Evolutionary conservation across 2,888 invertebrate genomes (phyloP), one percentile per base, ranked within the genome.

Genomic region (Acanthosepion esculentum): DNA sequence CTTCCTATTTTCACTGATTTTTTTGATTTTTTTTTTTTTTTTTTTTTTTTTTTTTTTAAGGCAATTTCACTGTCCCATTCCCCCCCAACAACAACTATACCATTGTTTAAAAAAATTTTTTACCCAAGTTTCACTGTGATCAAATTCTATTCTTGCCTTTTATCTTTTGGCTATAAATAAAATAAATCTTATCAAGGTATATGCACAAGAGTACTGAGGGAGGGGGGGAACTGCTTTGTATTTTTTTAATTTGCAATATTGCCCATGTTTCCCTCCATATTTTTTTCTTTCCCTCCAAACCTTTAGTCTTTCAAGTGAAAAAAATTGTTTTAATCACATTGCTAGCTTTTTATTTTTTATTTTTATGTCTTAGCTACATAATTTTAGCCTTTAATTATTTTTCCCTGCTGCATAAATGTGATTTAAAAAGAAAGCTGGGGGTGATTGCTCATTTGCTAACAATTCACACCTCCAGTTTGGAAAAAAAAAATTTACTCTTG

Each of bases 151-250:
- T 78, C 29, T 78, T 78, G 78, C 78, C n/a, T 78, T 78, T 78
- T 78, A 78, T 78, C 78, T 15, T 41, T 78, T 78, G 78, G n/a
- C 29, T 92, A 92, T 92, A 92, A 48, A 91, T 91, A 91, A 41
- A 91, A 91, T 91, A 91, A 41, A 48, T 48, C 92, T 48, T 48
- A 48, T 48, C 92, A 92, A 48, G 48, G 92, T 48, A 48, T 92
- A 92, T 92, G 29, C 41, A 92, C 41, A 48, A 33, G n/a, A 92
- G 12, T 41, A 92, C 18, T 48, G 20, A 48, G 48, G 41, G 41
- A 41, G 41, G 33, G 33, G 33, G 20, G 48, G 18, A 20, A 92
- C 10, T 92, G 41, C 48, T 92, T 48, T 92, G 92, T 7, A 48
- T 41, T 41, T 48, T 91, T 48, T 92, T 92, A 92, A 92, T 29